A percentile compares a stretch with the other conserved stretches of the same genome.
Evolutionary conservation across 2,113 vertebrate species (phyloP).

Genomic region (Ariopsis seemanni): DNA sequence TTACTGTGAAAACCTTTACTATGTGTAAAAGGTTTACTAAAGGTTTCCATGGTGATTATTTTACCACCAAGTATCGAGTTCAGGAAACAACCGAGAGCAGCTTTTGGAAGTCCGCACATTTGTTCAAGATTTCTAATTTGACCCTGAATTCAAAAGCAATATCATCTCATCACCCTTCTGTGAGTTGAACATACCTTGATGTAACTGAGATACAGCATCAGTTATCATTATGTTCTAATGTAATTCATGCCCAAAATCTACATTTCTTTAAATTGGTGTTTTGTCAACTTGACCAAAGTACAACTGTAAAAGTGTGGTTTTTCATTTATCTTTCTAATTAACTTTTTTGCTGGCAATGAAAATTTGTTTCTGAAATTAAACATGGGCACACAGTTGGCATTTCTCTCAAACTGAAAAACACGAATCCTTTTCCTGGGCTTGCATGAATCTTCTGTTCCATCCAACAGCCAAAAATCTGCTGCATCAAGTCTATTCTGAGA

Average conservation of each 20-base stretch:
- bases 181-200: too few species aligned
- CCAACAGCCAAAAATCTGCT: slow-evolving; percentile 1
- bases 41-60: background rate
- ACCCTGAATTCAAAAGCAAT: background rate
- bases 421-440: background rate
- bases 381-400: background rate
- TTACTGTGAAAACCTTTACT: background rate
- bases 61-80: background rate
- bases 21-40: background rate
- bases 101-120: background rate
- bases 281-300: background rate
- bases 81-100: background rate
- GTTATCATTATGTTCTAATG: background rate
- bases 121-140: background rate
- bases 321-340: background rate
- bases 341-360: background rate
- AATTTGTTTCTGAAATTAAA: background rate
- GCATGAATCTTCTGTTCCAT: background rate
- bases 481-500: slow-evolving; percentile 1
- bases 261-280: background rate
- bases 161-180: background rate
- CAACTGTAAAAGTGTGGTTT: background rate
- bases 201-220: background rate
- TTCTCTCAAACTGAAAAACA: background rate
- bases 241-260: background rate